Evolutionary conservation across 2,888 invertebrate species (phyloP), one percentile per base, ranked within the genome.

Genomic region (Augochlorella aurata): DNA sequence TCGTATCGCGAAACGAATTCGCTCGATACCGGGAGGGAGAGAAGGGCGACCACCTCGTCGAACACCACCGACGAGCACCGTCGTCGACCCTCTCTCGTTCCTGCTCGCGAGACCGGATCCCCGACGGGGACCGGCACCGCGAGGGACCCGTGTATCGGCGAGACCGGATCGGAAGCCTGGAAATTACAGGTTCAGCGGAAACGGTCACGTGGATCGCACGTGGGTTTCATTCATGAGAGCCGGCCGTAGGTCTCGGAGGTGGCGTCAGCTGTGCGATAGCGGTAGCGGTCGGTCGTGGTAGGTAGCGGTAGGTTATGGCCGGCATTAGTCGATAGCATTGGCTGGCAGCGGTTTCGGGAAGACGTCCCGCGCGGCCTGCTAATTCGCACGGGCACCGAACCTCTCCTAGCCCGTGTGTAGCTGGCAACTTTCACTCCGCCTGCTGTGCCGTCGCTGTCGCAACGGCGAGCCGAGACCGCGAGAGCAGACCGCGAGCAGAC

Each of bases 221-320:
- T 92, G 92, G 89, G 79, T 87, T 90, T 89, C 91, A 91, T 92
- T 92, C 92, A 92, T 90, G 90, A 89, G 86, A 87, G 79, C 74
- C 87, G 85, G 70, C 85, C 77, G 85, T 77, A 70, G 83, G 77
- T 85, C 74, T 74, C 72, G 81, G 81, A 76, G 77, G 82, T 71
- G 84, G 83, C 77, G 87, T 82, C 70, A 85, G 75, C 76, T 79
- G 81, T 78, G 81, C 58, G 73, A 79, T 70, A 79, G 79, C 75
- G 84, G 80, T 73, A 73, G 76, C 49, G 81, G 78, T 76, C 74
- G 70, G 70, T 70, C 79, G 79, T 61, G 79, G 68, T 74, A 72
- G 76, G 58, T 79, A 73, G 54, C 71, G 58, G 65, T 67, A 79
- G 83, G 77, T 82, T 84, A 77, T 68, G 77, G 77, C 24, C 58